Evolutionary conservation across 2,888 invertebrate species (phyloP).

Genomic region (Chrysolina oricalcia): DNA sequence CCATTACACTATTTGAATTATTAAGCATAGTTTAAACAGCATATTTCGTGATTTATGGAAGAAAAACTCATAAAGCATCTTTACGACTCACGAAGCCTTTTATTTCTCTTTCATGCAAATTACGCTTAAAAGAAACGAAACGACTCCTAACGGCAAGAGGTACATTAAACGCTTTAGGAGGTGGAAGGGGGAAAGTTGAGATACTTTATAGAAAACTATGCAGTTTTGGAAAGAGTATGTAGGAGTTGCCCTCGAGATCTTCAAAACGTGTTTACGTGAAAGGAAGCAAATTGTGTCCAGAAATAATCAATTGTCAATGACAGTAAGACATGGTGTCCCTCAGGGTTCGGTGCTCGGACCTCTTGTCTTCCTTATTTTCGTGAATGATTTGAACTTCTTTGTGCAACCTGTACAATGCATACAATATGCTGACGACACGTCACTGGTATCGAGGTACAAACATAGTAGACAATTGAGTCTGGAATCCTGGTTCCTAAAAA

Average conservation of each 20-base stretch:
- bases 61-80: constrained; percentile 40
- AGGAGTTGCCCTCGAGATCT: too few relatives aligned
- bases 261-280: neutral
- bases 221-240: neutral
- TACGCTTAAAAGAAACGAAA: neutral
- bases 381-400: too few relatives aligned
- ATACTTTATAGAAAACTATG: neutral
- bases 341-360: too few relatives aligned
- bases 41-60: constrained; percentile 42
- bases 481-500: too few relatives aligned
- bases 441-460: too few relatives aligned
- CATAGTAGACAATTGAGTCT: too few relatives aligned
- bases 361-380: too few relatives aligned
- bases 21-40: constrained; percentile 44
- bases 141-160: neutral
- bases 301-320: too few relatives aligned
- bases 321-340: too few relatives aligned
- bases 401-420: too few relatives aligned
- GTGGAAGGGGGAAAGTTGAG: neutral
- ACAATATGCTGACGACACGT: too few relatives aligned
- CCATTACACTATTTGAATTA: constrained; percentile 41
- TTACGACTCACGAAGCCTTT: constrained; percentile 34
- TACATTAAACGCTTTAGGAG: neutral
- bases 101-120: constrained; percentile 43
- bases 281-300: too few relatives aligned